phyloP scores from a whole-genome alignment of 1,140 invertebrate species.

The Brachionus plicatilis region DNA sequence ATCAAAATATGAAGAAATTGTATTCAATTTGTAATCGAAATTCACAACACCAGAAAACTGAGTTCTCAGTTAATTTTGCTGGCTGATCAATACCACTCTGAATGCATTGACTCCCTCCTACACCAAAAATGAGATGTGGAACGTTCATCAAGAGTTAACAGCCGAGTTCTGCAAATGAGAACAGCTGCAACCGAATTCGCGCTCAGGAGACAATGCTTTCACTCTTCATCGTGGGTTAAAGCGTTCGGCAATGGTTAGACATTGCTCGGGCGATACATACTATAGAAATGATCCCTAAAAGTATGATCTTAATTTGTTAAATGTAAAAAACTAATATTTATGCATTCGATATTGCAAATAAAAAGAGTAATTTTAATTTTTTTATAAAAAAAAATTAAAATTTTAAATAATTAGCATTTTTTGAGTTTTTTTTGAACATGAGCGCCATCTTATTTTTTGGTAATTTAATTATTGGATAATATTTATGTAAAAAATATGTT shows the following conservation, averaged over 20 bases:
- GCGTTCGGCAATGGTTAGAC: slow-evolving; percentile 34
- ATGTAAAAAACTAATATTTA: slow-evolving; percentile 4
- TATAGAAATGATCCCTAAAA: slow-evolving; percentile 36
- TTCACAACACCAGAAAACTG: too few species aligned
- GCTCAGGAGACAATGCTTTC: slow-evolving; percentile 24
- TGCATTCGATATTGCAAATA: not conserved
- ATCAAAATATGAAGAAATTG: too few species aligned
- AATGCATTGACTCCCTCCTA: slow-evolving; percentile 18
- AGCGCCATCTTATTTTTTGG: not conserved
- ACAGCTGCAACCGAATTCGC: slow-evolving; percentile 9
- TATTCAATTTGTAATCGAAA: too few species aligned
- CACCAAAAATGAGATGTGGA: not conserved
- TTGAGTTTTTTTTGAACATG: not conserved
- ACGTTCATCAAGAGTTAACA: slow-evolving; percentile 22
- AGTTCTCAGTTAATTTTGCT: not conserved
- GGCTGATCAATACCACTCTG: not conserved
- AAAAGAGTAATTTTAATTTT: not conserved
- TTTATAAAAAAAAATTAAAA: not conserved
- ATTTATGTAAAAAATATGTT: too few species aligned
- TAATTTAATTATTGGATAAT: too few species aligned
- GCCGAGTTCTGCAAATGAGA: not conserved
- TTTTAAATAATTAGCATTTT: not conserved
- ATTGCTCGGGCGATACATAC: slow-evolving; percentile 34
- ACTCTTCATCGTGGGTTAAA: slow-evolving; percentile 30
- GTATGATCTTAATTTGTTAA: slow-evolving; percentile 14